A percentile compares a stretch with the other conserved stretches of the same genome.
These are phyloP conservation scores for Leuciscus idus DNA, from an alignment of 2,113 vertebrate genomes.

Conservation along the genomic window DNA sequence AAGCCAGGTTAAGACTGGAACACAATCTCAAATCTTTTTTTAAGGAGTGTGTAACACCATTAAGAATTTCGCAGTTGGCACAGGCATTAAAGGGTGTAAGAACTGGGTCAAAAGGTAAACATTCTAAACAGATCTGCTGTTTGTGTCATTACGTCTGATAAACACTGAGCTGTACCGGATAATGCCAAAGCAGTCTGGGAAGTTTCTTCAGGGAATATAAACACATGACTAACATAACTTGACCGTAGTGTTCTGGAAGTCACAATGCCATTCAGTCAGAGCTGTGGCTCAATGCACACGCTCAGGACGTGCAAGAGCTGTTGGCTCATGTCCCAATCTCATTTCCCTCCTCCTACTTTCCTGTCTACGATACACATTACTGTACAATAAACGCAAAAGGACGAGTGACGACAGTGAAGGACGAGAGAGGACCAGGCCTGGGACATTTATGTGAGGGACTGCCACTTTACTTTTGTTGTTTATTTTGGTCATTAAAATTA, in stretches of 20 bases:
- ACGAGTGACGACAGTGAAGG: no score
- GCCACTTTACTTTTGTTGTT: no score
- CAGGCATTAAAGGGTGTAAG: not conserved
- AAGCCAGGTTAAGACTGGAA: not conserved
- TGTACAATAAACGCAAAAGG: not conserved
- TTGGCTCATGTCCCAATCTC: not conserved
- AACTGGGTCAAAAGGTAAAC: not conserved
- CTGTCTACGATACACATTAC: not conserved
- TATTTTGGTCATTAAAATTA: no score
- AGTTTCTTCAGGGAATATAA: not conserved
- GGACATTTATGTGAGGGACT: no score
- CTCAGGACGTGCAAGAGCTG: not conserved
- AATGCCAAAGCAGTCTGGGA: not conserved
- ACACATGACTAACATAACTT: not conserved
- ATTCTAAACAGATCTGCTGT: not conserved
- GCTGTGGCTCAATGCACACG: not conserved
- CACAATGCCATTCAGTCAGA: conserved; percentile 1
- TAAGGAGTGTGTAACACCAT: not conserved
- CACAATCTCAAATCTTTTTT: not conserved
- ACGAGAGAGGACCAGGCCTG: no score
- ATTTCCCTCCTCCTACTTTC: not conserved
- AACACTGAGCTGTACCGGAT: not conserved
- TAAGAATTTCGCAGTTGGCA: not conserved
- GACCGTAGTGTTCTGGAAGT: not conserved
- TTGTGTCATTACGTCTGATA: not conserved